Evolutionary conservation across 2,797 vertebrate species (phyloP), one percentile per base, ranked within the genome.

Genomic region (Emydoidea blandingii): DNA sequence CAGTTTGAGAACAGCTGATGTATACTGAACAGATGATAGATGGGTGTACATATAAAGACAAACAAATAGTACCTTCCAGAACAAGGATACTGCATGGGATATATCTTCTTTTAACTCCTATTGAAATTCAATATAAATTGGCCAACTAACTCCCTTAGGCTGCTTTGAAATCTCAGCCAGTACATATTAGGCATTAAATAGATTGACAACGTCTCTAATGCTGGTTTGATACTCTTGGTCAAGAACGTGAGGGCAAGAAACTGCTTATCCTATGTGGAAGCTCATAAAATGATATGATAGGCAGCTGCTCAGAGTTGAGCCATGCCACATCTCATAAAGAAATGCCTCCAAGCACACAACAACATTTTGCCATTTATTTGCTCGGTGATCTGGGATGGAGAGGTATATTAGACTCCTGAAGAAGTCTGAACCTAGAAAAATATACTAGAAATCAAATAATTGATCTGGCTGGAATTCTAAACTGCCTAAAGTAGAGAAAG

Each of bases 401-500:
- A 83, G 80, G 44, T 47, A 86, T 19, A 54, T 34, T 23, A 41
- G 52, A 18, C 8, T 56, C 8, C 29, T 78, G 57, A 82, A 85
- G 23, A 81, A 74, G 62, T n/a, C 52, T 59, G 34, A 44, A 16
- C 31, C 16, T 72, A 52, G 37, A 65, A 89, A 29, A 47, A 86
- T 34, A 68, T 53, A 76, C 81, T 74, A 80, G 81, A 80, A 92
- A 92, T 50, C 72, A 31, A 83, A 14, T 57, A 76, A 86, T 50
- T 90, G 86, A 83, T 59, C 88, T 81, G 37, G 57, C 68, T 47
- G 31, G 84, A 83, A 87, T 80, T 90, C 83, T 87, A 89, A 92
- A 89, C 76, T 78, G 83, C 44, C 74, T 53, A 87, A 90, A 87
- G 84, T 79, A 87, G 79, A 83, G 57, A 79, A 76, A 83, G 82